A percentile compares a stretch with the other conserved stretches of the same genome.
Conservation (phyloP, 2,797 vertebrate species). For the Sitta carolinensis region DNA sequence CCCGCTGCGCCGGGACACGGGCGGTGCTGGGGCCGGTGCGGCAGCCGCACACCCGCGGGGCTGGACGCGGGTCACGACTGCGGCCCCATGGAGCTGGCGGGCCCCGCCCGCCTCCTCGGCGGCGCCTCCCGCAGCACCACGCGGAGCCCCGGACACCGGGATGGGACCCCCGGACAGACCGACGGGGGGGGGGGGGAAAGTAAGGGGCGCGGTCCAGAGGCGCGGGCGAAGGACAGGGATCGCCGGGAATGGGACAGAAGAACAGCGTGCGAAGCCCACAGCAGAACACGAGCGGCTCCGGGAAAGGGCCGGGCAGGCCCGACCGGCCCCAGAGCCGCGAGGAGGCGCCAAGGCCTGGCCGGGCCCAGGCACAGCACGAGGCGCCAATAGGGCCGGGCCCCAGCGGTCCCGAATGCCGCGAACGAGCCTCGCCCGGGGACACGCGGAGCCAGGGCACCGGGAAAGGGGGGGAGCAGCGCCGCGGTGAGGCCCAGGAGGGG, state of each 20-base stretch:
- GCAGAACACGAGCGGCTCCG: background rate
- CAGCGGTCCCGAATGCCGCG: background rate
- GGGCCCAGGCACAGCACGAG: background rate
- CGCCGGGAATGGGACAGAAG: rapidly evolving
- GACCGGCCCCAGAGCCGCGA: background rate
- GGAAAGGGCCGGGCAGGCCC: background rate
- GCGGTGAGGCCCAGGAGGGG: background rate
- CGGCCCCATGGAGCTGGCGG: background rate
- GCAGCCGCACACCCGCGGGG: too few species aligned
- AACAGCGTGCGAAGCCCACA: rapidly evolving
- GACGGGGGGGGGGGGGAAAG: rapidly evolving
- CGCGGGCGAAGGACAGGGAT: rapidly evolving
- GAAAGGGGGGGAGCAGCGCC: background rate
- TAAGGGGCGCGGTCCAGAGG: rapidly evolving
- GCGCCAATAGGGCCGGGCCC: background rate
- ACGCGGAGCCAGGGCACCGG: background rate
- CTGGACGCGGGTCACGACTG: rapidly evolving
- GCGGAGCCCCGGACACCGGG: background rate
- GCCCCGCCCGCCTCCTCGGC: background rate
- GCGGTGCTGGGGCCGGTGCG: background rate
- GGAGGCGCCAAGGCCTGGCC: background rate
- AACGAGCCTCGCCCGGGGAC: background rate
- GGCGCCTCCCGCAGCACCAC: background rate
- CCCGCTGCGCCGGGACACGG: background rate
- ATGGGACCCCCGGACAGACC: background rate